Evolutionary conservation across 2,113 vertebrate species (phyloP).

Genomic region (Anthoscopus minutus): DNA sequence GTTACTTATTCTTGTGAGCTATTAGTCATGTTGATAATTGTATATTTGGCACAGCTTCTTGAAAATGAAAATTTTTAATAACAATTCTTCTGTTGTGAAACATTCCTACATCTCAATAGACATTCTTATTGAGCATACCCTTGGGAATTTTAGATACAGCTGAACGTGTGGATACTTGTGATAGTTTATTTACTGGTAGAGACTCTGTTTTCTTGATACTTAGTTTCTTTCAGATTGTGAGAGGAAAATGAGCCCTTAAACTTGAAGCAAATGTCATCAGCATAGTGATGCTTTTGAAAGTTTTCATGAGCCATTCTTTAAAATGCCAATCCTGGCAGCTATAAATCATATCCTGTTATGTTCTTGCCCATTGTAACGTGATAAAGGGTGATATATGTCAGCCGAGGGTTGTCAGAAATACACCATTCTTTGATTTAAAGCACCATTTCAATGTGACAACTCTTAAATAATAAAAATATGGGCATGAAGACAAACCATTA

Average conservation of each 20-base stretch:
- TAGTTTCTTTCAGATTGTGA: background rate
- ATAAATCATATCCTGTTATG: background rate
- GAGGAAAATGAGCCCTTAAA: background rate
- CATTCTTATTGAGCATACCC: background rate
- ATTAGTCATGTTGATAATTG: background rate
- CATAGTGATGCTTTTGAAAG: background rate
- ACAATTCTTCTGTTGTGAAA: background rate
- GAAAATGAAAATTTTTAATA: background rate
- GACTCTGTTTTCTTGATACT: background rate
- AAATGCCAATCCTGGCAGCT: background rate
- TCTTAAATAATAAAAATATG: background rate
- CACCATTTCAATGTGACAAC: background rate
- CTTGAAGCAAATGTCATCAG: background rate
- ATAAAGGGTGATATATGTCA: background rate
- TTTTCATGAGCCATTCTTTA: background rate
- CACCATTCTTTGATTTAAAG: background rate
- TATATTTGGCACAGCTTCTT: background rate
- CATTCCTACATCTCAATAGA: background rate
- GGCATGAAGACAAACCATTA: background rate
- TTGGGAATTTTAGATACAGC: background rate
- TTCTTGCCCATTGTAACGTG: background rate
- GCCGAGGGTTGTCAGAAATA: background rate
- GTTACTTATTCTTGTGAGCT: background rate
- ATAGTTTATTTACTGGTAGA: background rate
- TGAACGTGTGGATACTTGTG: background rate